Evolutionary conservation across 1,140 invertebrate species (phyloP).

Genomic region (Diorhabda sublineata): DNA sequence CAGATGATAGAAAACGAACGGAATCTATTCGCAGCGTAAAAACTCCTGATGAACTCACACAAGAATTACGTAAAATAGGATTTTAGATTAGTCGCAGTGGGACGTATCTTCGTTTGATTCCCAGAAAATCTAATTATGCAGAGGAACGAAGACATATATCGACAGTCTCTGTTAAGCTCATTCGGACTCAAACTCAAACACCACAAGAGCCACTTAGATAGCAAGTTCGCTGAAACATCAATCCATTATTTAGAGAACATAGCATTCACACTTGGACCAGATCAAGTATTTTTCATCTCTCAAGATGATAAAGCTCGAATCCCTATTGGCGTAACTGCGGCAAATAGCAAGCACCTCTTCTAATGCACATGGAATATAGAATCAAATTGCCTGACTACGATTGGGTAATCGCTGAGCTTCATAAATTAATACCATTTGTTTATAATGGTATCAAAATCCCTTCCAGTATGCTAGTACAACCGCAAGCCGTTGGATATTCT

Average conservation of each 20-base stretch:
- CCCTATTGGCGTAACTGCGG: no score
- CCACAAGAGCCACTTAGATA: conserved; percentile 33
- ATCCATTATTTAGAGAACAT: conserved; percentile 31
- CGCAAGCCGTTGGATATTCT: neutral
- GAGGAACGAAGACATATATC: conserved; percentile 17
- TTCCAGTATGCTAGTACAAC: no score
- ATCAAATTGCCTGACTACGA: no score
- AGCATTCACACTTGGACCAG: conserved; percentile 31
- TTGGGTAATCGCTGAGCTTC: no score
- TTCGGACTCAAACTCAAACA: conserved; percentile 30
- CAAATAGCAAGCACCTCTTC: no score
- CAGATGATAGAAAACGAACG: conserved; percentile 36
- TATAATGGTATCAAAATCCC: no score
- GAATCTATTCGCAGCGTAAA: conserved; percentile 19
- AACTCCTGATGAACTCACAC: conserved; percentile 23
- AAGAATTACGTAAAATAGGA: conserved; percentile 39
- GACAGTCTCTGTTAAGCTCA: conserved; percentile 39
- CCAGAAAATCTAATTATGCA: conserved; percentile 21
- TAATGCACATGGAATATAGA: no score
- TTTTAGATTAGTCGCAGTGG: conserved; percentile 34
- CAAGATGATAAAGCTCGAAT: conserved; percentile 29
- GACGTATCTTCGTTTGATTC: conserved; percentile 40
- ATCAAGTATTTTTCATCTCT: conserved; percentile 34
- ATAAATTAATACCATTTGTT: no score
- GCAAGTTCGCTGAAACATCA: conserved; percentile 34